These are phyloP conservation scores for Chloromyia formosa DNA, from an alignment of 2,888 invertebrate genomes.

Conservation along the genomic window DNA sequence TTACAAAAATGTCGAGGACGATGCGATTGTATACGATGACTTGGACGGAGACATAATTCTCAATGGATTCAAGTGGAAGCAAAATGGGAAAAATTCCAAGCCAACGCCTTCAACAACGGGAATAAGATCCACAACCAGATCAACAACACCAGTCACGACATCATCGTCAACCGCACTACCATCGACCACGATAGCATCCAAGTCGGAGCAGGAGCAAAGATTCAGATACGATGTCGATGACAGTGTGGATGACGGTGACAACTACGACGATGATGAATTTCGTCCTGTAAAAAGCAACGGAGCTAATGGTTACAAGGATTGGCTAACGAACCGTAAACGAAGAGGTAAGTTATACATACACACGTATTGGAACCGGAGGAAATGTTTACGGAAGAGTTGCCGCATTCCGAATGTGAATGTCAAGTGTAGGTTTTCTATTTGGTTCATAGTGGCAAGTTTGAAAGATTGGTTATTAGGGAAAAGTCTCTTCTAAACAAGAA, in stretches of 20 bases:
- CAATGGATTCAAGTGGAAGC: slow-evolving; percentile 20
- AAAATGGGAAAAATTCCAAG: slow-evolving; percentile 30
- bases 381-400: neutral
- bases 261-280: slow-evolving; percentile 48
- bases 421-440: too few relatives aligned
- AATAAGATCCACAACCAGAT: slow-evolving; percentile 20
- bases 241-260: neutral
- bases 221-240: neutral
- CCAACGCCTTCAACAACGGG: slow-evolving; percentile 43
- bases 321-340: slow-evolving; percentile 50
- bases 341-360: slow-evolving; percentile 51
- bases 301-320: slow-evolving; percentile 49
- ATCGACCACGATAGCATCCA: neutral
- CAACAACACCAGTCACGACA: neutral
- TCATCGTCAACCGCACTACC: neutral
- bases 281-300: slow-evolving; percentile 26
- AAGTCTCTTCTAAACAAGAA: too few relatives aligned
- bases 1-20: slow-evolving; percentile 52
- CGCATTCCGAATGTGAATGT: neutral
- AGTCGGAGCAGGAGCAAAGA: neutral
- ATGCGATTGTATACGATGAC: slow-evolving; percentile 49
- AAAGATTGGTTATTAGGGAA: too few relatives aligned
- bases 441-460: too few relatives aligned
- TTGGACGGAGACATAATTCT: slow-evolving; percentile 47
- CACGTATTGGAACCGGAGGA: neutral